These are phyloP conservation scores for Dinothrombium tinctorium DNA, from an alignment of 1,140 invertebrate genomes.

Conservation along the genomic window DNA sequence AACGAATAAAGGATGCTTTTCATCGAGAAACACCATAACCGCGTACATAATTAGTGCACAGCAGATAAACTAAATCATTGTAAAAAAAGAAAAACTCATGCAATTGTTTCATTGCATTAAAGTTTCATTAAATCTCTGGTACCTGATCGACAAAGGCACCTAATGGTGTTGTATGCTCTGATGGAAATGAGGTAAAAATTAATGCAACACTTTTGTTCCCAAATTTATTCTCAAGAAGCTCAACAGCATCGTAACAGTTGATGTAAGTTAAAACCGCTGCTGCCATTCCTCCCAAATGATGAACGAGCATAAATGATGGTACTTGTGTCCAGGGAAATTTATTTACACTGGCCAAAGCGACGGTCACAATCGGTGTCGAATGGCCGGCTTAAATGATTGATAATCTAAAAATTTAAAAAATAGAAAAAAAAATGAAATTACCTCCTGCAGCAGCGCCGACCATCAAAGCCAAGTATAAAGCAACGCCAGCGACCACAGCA, in stretches of 20 bases:
- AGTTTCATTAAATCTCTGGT: too few species aligned
- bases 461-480: background rate
- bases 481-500: background rate
- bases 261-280: background rate
- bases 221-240: too few species aligned
- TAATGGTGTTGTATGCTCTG: too few species aligned
- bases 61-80: too few species aligned
- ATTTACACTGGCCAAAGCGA: background rate
- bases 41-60: background rate
- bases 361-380: background rate
- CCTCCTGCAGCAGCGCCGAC: background rate
- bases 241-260: too few species aligned
- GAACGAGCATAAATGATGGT: background rate
- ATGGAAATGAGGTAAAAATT: too few species aligned
- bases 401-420: background rate
- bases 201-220: too few species aligned
- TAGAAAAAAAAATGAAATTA: background rate
- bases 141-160: too few species aligned
- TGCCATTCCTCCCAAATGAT: background rate
- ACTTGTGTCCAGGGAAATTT: background rate
- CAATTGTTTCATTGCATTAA: too few species aligned
- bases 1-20: background rate
- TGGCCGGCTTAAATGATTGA: background rate
- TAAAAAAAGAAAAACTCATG: too few species aligned
- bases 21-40: background rate